Evolutionary conservation across 2,797 vertebrate genomes (phyloP).

Genomic region (Luscinia luscinia): DNA sequence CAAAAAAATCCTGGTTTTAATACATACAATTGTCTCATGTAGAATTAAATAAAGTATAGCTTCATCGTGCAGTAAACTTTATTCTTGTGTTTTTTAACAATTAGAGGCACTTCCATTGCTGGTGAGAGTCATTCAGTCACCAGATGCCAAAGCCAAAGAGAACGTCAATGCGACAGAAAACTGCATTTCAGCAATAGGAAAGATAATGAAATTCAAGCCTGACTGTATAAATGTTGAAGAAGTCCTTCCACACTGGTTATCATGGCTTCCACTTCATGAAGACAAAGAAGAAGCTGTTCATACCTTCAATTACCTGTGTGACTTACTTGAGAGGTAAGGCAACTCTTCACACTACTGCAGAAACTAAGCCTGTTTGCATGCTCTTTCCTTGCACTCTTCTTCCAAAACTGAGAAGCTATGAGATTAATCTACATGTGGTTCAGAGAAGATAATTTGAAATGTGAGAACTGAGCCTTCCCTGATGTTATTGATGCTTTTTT

Average conservation of each 20-base stretch:
- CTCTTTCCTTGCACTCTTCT: neutral
- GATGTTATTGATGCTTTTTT: neutral
- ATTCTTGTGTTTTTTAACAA: conserved; percentile 18
- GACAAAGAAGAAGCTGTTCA: conserved; percentile 99
- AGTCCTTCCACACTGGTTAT: conserved; percentile 95
- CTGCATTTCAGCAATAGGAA: conserved; percentile 98
- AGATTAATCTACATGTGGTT: neutral
- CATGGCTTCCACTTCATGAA: conserved; percentile 98
- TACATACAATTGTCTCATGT: accelerated
- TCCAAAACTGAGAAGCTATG: neutral
- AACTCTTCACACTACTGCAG: neutral
- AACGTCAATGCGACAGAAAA: conserved; percentile 99
- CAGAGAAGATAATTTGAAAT: neutral
- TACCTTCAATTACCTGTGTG: conserved; percentile 94
- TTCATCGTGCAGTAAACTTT: neutral
- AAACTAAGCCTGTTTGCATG: neutral
- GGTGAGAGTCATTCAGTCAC: conserved; percentile 92
- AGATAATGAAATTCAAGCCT: conserved; percentile 94
- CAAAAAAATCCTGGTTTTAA: neutral
- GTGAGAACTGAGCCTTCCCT: neutral
- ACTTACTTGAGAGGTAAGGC: conserved; percentile 94
- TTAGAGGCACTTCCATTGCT: conserved; percentile 92
- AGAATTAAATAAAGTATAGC: neutral
- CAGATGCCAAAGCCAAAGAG: conserved; percentile 93
- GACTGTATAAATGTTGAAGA: conserved; percentile 94